Conservation (phyloP, 2,113 vertebrate genomes). For the Nerophis lumbriciformis region DNA sequence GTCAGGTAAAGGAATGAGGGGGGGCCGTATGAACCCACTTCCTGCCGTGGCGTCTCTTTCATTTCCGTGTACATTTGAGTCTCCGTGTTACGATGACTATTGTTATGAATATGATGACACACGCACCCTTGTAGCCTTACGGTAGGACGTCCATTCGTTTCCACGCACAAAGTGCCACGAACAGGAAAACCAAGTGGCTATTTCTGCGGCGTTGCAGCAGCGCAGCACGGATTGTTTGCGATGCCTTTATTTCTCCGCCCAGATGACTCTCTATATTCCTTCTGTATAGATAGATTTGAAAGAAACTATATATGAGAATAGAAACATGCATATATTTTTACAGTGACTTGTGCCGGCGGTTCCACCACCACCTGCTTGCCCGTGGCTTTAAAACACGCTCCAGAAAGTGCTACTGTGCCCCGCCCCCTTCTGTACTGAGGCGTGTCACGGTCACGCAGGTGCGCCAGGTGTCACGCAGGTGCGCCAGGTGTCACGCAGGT, state of each 20-base stretch:
- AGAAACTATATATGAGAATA: conserved; percentile 78
- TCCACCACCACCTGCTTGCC: conserved; percentile 67
- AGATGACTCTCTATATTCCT: conserved; percentile 73
- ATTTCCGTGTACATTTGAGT: no score
- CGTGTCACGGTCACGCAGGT: no score
- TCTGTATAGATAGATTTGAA: conserved; percentile 76
- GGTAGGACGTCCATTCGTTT: conserved; percentile 72
- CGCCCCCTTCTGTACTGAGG: no score
- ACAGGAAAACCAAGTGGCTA: conserved; percentile 22
- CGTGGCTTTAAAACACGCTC: conserved; percentile 70
- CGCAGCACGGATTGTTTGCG: conserved; percentile 71
- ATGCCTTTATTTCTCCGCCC: conserved; percentile 78
- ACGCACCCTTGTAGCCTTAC: conserved; percentile 80
- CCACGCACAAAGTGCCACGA: conserved; percentile 79
- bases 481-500: no score
- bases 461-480: no score
- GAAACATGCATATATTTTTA: conserved; percentile 81
- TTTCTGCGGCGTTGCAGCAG: conserved; percentile 21
- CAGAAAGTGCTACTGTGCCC: neutral
- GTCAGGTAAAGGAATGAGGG: no score
- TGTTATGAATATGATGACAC: conserved; percentile 16
- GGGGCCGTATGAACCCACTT: no score
- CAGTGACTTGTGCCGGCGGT: conserved; percentile 72
- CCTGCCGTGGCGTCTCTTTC: no score
- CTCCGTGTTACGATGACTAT: no score